Evolutionary conservation across 2,113 vertebrate genomes (phyloP).

Genomic region (Trichomycterus rosablanca): DNA sequence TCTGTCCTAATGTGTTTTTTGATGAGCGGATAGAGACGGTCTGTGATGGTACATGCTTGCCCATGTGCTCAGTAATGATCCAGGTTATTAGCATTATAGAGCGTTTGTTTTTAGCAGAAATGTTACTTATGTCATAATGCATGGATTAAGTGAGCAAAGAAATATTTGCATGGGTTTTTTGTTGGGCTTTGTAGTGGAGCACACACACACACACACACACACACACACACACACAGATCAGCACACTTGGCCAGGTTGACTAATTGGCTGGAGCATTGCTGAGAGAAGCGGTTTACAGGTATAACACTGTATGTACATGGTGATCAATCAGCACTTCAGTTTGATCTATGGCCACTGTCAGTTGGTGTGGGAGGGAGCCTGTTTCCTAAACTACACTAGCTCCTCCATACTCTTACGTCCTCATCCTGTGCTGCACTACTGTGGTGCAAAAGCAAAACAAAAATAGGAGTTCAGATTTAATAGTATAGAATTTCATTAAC

Average conservation of each 20-base stretch:
- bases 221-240: constrained; percentile 22
- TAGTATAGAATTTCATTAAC: too few relatives aligned
- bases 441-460: too few relatives aligned
- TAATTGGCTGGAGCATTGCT: constrained; percentile 40
- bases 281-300: constrained; percentile 29
- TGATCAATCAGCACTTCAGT: constrained; percentile 36
- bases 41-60: not conserved
- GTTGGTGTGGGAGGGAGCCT: constrained; percentile 3
- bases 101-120: not conserved
- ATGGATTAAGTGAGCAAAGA: not conserved
- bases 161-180: not conserved
- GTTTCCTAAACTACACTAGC: constrained; percentile 11
- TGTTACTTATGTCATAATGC: constrained; percentile 4
- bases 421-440: not conserved
- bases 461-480: too few relatives aligned
- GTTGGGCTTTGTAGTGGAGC: not conserved
- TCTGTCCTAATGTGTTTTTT: constrained; percentile 5
- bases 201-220: constrained; percentile 15
- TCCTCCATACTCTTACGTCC: not conserved
- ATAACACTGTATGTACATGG: constrained; percentile 20
- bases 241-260: constrained; percentile 12
- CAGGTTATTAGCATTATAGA: not conserved
- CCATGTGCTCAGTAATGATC: not conserved
- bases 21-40: not conserved
- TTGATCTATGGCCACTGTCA: constrained; percentile 41